A percentile compares a stretch with the other conserved stretches of the same genome.
phyloP scores from a whole-genome alignment of 1,140 invertebrate species.

The Penaeus vannamei region DNA sequence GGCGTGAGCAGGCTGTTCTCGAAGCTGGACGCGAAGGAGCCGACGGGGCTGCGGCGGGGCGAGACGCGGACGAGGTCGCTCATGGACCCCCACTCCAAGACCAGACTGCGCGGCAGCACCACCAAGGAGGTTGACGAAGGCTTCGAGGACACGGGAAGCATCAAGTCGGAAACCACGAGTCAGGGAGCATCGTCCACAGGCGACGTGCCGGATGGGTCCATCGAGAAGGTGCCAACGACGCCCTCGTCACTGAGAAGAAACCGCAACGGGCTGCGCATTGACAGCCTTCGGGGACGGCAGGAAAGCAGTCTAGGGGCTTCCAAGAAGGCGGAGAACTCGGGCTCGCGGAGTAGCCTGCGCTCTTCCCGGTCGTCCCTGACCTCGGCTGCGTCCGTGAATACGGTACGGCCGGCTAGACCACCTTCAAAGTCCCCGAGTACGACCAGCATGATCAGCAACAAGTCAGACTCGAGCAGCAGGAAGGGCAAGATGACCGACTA shows the following conservation, averaged over 20 bases:
- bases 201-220: slow-evolving; percentile 17
- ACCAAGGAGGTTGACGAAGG: slow-evolving; percentile 87
- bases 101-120: slow-evolving; percentile 68
- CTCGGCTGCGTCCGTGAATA: slow-evolving; percentile 83
- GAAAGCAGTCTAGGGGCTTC: slow-evolving; percentile 76
- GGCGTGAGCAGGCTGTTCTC: slow-evolving; percentile 47
- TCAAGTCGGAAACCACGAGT: slow-evolving; percentile 87
- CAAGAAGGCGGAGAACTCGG: slow-evolving; percentile 70
- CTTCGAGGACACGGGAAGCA: slow-evolving; percentile 89
- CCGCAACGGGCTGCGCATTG: slow-evolving; percentile 16
- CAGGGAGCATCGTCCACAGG: slow-evolving; percentile 73
- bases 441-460: slow-evolving; percentile 53
- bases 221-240: background rate
- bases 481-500: slow-evolving; percentile 69
- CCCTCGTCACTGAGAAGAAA: background rate
- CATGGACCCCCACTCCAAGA: slow-evolving; percentile 69
- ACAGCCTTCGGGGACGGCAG: slow-evolving; percentile 51
- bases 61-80: slow-evolving; percentile 37
- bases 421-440: slow-evolving; percentile 61
- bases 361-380: slow-evolving; percentile 87
- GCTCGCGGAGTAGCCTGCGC: slow-evolving; percentile 81
- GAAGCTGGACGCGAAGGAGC: slow-evolving; percentile 39
- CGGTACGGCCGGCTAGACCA: slow-evolving; percentile 79
- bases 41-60: slow-evolving; percentile 2
- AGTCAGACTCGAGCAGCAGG: slow-evolving; percentile 36